phyloP scores from a whole-genome alignment of 2,888 invertebrate genomes.

The Hermaeophaga mercurialis region DNA sequence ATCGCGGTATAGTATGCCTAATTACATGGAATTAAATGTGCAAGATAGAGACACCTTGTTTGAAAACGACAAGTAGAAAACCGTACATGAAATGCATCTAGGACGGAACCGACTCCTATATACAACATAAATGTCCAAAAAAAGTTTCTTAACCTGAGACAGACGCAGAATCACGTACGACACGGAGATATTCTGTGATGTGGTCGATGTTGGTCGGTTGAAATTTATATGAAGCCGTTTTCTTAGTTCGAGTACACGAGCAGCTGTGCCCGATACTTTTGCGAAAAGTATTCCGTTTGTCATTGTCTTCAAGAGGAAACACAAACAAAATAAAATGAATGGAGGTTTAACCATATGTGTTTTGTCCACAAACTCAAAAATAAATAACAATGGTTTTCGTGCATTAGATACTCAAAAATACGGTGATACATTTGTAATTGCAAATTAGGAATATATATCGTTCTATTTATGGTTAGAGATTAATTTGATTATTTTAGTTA shows the following conservation, averaged over 20 bases:
- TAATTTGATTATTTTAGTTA: no score
- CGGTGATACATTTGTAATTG: no score
- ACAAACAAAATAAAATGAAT: no score
- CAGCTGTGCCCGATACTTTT: constrained; percentile 21
- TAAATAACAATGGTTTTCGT: no score
- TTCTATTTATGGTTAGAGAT: no score
- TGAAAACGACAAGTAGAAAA: constrained; percentile 40
- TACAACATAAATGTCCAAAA: constrained; percentile 54
- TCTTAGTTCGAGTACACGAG: constrained; percentile 33
- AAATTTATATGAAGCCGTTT: constrained; percentile 53
- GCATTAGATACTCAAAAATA: no score
- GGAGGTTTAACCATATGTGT: no score
- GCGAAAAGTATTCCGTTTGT: constrained; percentile 7
- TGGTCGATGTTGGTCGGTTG: constrained; percentile 51
- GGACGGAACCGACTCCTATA: constrained; percentile 48
- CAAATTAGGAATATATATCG: no score
- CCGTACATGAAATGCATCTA: constrained; percentile 51
- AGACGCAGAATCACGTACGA: constrained; percentile 50
- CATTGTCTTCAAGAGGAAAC: no score
- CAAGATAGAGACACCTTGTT: constrained; percentile 31
- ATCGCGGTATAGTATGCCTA: no score
- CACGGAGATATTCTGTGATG: constrained; percentile 53
- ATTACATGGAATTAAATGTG: no score
- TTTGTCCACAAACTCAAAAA: no score
- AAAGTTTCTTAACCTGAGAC: constrained; percentile 51